These are phyloP conservation scores for Philopedon plagiatum DNA, from an alignment of 2,888 invertebrate genomes.

Conservation along the genomic window DNA sequence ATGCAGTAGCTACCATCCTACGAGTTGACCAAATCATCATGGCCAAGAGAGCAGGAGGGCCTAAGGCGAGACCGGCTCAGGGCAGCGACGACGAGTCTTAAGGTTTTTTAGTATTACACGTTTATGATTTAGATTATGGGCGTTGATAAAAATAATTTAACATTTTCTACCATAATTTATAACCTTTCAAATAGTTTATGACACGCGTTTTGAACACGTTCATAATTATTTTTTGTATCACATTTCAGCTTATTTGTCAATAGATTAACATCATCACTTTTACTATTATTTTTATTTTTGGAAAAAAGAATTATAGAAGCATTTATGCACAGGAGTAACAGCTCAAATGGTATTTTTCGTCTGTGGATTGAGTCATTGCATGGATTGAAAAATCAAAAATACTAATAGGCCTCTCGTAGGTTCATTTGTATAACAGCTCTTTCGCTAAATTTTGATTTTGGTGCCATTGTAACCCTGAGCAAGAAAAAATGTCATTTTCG, in stretches of 20 bases:
- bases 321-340: too few species aligned
- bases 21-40: constrained; percentile 98
- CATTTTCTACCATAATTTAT: background rate
- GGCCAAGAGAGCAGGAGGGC: constrained; percentile 97
- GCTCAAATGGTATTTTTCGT: too few species aligned
- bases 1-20: constrained; percentile 92
- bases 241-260: background rate
- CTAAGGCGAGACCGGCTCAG: constrained; percentile 80
- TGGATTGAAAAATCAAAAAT: too few species aligned
- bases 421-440: too few species aligned
- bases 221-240: background rate
- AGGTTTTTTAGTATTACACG: constrained; percentile 27
- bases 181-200: background rate
- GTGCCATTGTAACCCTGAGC: too few species aligned
- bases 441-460: too few species aligned
- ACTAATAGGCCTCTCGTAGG: too few species aligned
- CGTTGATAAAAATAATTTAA: background rate
- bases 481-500: too few species aligned
- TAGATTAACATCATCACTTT: constrained; percentile 1
- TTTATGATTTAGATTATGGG: background rate
- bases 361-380: too few species aligned
- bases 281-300: too few species aligned
- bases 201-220: background rate
- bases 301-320: too few species aligned
- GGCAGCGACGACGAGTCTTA: constrained; percentile 80